Evolutionary conservation across 1,140 invertebrate species (phyloP), one percentile per base, ranked within the genome.

Genomic region (Pollicipes pollicipes): DNA sequence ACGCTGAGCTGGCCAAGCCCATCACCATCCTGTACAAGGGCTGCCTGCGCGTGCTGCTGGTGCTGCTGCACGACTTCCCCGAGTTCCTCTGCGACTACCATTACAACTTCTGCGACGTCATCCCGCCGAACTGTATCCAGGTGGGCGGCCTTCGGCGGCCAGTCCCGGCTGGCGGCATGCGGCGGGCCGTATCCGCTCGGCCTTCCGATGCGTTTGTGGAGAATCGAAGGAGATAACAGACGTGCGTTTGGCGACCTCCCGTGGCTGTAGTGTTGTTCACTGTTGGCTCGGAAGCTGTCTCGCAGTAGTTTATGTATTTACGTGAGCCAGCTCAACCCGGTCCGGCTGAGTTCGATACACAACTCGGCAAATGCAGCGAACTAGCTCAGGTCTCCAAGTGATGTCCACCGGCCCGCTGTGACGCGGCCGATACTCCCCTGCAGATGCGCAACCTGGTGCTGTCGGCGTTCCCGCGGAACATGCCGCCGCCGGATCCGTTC

Each of bases 11-110:
- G 4, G 90, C 91, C 0, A 91, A 95, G 76, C 90, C 95, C 0
- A 91, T 98, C 1, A 91, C 92, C 74, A 83, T 90, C 67, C 80
- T 99, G 1, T 99, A 99, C 81, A 74, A 96, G 82, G 97, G 96
- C 68, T 98, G 95, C 6, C 81, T 99, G 13, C 85, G 96, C 72
- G 93, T 99, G 0, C 81, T 99, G n/a, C 80, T 99, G 24, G 94
- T 99, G 0, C 82, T 99, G 24, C 83, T 99, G 2, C 96, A 99
- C 77, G 97, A 99, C 80, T 99, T 99, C 80, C 97, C 97, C 0
- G 97, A 99, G 79, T 98, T 99, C 78, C 83, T 99, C 30, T 98
- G 95, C 78, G 97, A 99, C 77, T 99, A 98, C 79, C 95, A 99
- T 78, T 98, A 98, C 78, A 90, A 92, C n/a, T 97, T 99, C 81